Evolutionary conservation across 2,113 vertebrate species (phyloP), one percentile per base, ranked within the genome.

Genomic region (Plecturocebus donacophilus): DNA sequence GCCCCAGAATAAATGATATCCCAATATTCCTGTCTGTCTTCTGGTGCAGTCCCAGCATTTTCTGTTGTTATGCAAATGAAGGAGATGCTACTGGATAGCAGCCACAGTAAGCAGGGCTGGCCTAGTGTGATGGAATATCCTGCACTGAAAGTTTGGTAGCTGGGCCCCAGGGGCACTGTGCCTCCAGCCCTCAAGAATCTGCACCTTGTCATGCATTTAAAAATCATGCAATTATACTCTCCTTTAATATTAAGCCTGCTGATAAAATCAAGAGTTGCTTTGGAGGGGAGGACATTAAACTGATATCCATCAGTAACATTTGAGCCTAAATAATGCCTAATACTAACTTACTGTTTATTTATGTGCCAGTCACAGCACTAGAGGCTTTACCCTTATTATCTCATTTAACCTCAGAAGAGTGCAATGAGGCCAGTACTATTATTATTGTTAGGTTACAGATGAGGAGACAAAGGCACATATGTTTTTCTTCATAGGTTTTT

Each of bases 1-100:
- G 94, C 52, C 91, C 71, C 42, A 86, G 95, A 79, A 92, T 88
- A 94, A 96, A 96, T 54, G 92, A 3, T n/a, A 94, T 85, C 92
- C 84, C 52, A 6, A 75, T 58, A 86, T 70, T 94, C 47, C 47
- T 35, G 40, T 89, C 42, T 42, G 73, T 86, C 85, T 92, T 93
- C 47, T 82, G 84, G 40, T 85, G 47, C 38, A 61, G 40, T 35
- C 40, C 93, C 80, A 64, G 87, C 35, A 47, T 90, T 81, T 94
- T 93, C 70, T 81, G 64, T 61, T 91, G 54, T 83, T 89, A 23
- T 58, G 84, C 19, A 91, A 77, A 95, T 25, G 64, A 91, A 64
- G n/a, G 27, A 83, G 11, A 45, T 1, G 5, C 16, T 11, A 1
- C 7, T 19, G 14, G 16, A 9, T 47, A 27, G 61, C 49, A 87